A percentile compares a stretch with the other conserved stretches of the same genome.
Conservation (phyloP, 2,797 vertebrate species). For the Sebastes hopkinsi region DNA sequence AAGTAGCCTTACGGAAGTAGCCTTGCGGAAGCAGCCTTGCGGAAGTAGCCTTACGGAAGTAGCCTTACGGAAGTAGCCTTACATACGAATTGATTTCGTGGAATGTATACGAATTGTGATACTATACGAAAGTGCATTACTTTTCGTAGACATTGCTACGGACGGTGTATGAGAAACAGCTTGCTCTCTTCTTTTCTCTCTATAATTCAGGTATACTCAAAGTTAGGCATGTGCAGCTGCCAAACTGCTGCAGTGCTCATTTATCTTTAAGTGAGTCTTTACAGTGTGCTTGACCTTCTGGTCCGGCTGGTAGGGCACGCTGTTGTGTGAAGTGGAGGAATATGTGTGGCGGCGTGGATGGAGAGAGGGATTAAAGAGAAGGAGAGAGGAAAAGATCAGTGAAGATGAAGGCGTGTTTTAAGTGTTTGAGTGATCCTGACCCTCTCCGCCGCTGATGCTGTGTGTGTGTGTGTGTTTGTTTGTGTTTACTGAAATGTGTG, state of each 20-base stretch:
- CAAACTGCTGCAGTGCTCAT: not conserved
- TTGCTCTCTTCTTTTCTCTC: not conserved
- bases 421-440: slow-evolving; percentile 3
- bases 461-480: not conserved
- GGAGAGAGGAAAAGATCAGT: not conserved
- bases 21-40: fast-evolving
- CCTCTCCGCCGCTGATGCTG: not conserved
- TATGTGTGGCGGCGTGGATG: not conserved
- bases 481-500: slow-evolving; percentile 41
- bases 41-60: no score
- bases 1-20: fast-evolving
- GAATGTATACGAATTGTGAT: no score
- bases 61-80: fast-evolving
- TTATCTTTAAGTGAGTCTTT: slow-evolving; percentile 20
- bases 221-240: not conserved
- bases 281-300: slow-evolving; percentile 5
- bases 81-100: no score
- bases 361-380: not conserved
- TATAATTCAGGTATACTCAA: not conserved
- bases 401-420: slow-evolving; percentile 7
- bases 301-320: not conserved
- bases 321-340: not conserved
- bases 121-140: no score
- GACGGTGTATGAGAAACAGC: no score
- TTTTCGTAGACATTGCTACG: no score